These are phyloP conservation scores for Gulo gulo DNA, from an alignment of 2,113 vertebrate species.

Conservation along the genomic window DNA sequence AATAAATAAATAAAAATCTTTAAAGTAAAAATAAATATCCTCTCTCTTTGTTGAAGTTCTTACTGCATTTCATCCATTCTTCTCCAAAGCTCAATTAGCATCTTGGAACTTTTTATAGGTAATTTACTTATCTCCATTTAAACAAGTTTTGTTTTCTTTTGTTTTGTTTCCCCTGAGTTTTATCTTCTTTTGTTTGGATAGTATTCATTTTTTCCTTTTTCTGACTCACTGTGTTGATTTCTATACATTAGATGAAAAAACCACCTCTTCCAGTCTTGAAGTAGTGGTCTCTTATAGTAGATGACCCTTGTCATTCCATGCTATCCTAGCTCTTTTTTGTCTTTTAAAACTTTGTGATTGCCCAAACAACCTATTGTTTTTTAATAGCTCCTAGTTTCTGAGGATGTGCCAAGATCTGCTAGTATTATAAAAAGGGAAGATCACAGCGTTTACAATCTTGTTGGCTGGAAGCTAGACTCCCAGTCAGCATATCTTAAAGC, in stretches of 20 bases:
- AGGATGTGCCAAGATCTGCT: not conserved
- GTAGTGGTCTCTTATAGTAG: not conserved
- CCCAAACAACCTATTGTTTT: not conserved
- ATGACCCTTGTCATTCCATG: not conserved
- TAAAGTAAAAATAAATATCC: no score
- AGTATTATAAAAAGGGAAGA: not conserved
- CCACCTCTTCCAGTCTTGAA: not conserved
- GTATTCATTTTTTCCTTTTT: not conserved
- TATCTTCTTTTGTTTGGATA: not conserved
- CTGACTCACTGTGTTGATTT: not conserved
- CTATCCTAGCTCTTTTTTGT: not conserved
- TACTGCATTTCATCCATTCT: not conserved
- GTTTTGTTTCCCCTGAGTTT: no score
- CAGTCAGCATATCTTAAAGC: not conserved
- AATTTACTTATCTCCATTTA: not conserved
- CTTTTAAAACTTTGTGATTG: not conserved
- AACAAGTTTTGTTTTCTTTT: not conserved
- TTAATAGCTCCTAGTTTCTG: not conserved
- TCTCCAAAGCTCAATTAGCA: not conserved
- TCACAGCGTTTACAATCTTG: not conserved
- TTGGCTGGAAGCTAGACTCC: not conserved
- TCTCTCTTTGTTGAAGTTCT: not conserved
- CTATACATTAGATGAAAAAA: not conserved
- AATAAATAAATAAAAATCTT: no score
- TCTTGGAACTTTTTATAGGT: not conserved